Evolutionary conservation across 2,888 invertebrate species (phyloP), one percentile per base, ranked within the genome.

Genomic region (Bimastos eiseni): DNA sequence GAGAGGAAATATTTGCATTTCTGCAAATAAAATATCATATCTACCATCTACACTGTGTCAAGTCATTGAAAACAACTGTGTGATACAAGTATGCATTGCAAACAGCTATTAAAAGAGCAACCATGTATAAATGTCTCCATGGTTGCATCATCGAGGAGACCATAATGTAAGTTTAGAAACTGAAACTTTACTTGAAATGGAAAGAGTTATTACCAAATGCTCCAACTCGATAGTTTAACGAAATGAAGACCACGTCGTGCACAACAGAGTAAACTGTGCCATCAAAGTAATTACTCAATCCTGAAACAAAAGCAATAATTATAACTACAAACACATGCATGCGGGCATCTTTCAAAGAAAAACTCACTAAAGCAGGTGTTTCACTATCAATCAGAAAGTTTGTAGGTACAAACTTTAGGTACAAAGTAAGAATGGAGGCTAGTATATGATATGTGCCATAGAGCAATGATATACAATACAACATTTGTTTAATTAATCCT

Each of bases 181-280:
- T 86, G 86, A 86, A 37, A 86, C 38, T 34, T 38, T 15, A 88
- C 4, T 24, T 88, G 8, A 38, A 36, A 88, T 30, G 70, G 55
- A 55, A 44, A 38, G 44, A 89, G 37, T 41, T 41, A 90, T 90
- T 90, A 92, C 92, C 92, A 89, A 92, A 91, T 24, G 92, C 91
- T 24, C 92, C 92, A 41, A 92, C 83, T 36, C 92, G 91, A 91
- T 92, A 92, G 86, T 92, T 92, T 24, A 92, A 91, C 34, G 92
- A 91, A 11, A 92, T 91, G 38, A 91, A 89, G 8, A 92, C 90
- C 19, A 92, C 92, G 37, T 92, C 89, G 21, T 92, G 90, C 6
- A n/a, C 38, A 36, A 70, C 38, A 36, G 91, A 88, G 30, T 90
- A 83, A 19, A 89, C 90, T 33, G 91, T 89, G 11, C 92, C 92